Percentiles rank a stretch among this genome's conserved stretches.
These are phyloP conservation scores for Tragelaphus strepsiceros DNA, from an alignment of 2,113 vertebrate species.

Conservation along the genomic window DNA sequence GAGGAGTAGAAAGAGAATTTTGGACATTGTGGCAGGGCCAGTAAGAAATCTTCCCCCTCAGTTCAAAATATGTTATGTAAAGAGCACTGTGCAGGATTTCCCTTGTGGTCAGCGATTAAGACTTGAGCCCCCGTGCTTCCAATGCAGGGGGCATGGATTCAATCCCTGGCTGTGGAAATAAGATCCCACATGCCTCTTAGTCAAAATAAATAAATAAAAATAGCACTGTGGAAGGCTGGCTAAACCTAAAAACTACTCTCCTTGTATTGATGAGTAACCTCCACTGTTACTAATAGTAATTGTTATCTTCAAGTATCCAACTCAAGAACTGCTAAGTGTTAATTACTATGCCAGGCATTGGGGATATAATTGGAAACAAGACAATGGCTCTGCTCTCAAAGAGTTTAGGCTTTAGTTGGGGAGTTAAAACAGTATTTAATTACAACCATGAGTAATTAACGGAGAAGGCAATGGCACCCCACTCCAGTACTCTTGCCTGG, in stretches of 20 bases:
- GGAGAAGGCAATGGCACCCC: no score
- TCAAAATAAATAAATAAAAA: background rate
- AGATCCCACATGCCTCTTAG: background rate
- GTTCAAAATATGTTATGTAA: slow-evolving; percentile 16
- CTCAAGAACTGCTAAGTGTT: background rate
- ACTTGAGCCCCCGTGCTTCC: background rate
- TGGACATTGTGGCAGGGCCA: background rate
- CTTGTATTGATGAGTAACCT: background rate
- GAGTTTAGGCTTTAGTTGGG: background rate
- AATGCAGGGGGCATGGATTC: background rate
- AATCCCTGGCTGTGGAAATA: background rate
- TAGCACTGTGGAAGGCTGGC: background rate
- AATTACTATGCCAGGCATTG: background rate
- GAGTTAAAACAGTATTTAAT: background rate
- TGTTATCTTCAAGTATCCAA: background rate
- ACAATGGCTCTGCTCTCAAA: background rate
- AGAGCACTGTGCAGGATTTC: background rate
- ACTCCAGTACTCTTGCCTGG: no score
- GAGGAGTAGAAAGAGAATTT: slow-evolving; percentile 10
- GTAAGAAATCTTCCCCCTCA: background rate
- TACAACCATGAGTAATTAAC: background rate
- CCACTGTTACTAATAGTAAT: background rate
- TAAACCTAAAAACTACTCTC: background rate
- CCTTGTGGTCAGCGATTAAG: background rate
- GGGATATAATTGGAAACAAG: background rate